phyloP scores from a whole-genome alignment of 2,113 vertebrate species.

The Eptesicus fuscus region DNA sequence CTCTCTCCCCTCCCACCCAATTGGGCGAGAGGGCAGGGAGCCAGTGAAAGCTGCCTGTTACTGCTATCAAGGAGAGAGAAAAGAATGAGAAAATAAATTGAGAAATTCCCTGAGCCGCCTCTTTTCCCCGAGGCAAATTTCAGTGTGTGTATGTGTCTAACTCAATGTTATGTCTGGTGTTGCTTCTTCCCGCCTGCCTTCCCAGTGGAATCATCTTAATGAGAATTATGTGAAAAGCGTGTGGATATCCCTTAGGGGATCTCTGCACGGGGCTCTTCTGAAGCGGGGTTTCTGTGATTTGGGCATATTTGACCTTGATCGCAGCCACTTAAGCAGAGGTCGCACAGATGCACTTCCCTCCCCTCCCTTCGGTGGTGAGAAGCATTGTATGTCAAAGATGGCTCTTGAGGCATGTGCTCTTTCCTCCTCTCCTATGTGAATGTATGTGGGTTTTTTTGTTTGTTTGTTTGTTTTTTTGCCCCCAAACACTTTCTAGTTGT shows the following conservation, averaged over 20 bases:
- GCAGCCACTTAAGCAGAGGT: conserved; percentile 36
- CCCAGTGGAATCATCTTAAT: conserved; percentile 69
- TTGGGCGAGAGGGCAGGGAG: not conserved
- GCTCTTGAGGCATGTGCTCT: not conserved
- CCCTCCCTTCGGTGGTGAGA: not conserved
- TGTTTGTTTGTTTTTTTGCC: not conserved
- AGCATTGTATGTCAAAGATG: not conserved
- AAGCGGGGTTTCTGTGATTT: conserved; percentile 46
- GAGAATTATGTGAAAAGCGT: conserved; percentile 65
- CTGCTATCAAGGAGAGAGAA: conserved; percentile 47
- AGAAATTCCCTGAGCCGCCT: conserved; percentile 66
- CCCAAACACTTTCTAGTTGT: not conserved
- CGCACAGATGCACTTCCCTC: not conserved
- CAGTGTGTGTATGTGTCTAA: conserved; percentile 13
- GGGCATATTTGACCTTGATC: conserved; percentile 67
- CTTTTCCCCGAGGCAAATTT: conserved; percentile 61
- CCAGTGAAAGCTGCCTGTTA: not conserved
- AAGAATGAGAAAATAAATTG: conserved; percentile 69
- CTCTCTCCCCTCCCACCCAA: not conserved
- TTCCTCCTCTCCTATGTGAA: not conserved
- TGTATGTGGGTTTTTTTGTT: not conserved
- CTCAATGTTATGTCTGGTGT: conserved; percentile 39
- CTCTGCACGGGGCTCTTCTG: conserved; percentile 16
- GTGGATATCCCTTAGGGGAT: conserved; percentile 20
- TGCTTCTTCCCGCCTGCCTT: conserved; percentile 32